These are phyloP conservation scores for Sciurus vulgaris DNA, from an alignment of 2,797 vertebrate genomes.

Conservation along the genomic window DNA sequence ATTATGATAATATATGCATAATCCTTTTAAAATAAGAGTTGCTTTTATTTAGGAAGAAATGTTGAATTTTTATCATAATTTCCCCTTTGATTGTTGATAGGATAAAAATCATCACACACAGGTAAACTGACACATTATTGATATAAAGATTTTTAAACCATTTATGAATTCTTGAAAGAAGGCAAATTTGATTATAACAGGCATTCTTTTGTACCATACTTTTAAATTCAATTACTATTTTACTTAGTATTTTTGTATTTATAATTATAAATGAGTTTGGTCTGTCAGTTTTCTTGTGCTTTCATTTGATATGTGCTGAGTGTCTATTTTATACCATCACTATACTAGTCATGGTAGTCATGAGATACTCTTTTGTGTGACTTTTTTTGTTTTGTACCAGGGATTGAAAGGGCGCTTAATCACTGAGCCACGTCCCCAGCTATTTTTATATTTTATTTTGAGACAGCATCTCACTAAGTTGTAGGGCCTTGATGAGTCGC, in stretches of 20 bases:
- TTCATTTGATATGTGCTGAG: background rate
- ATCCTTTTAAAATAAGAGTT: background rate
- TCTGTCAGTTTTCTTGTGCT: background rate
- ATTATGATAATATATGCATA: background rate
- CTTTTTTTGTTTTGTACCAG: too few species aligned
- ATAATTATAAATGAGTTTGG: background rate
- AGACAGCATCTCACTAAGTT: too few species aligned
- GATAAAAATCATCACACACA: background rate
- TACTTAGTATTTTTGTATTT: constrained; percentile 9
- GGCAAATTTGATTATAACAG: background rate
- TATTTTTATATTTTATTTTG: too few species aligned
- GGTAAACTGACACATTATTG: background rate
- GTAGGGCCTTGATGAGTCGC: too few species aligned
- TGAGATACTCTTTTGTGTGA: too few species aligned
- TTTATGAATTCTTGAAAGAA: constrained; percentile 40
- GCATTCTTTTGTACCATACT: constrained; percentile 4
- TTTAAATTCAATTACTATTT: constrained; percentile 8
- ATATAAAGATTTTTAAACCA: constrained; percentile 8
- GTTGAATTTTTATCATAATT: background rate
- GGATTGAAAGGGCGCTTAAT: too few species aligned
- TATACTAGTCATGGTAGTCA: too few species aligned
- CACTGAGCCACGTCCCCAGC: too few species aligned
- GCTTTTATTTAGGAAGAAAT: constrained; percentile 39
- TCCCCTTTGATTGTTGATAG: background rate
- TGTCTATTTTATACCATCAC: too few species aligned